These are phyloP conservation scores for Cochlearius cochlearius DNA, from an alignment of 2,113 vertebrate genomes.

Conservation along the genomic window DNA sequence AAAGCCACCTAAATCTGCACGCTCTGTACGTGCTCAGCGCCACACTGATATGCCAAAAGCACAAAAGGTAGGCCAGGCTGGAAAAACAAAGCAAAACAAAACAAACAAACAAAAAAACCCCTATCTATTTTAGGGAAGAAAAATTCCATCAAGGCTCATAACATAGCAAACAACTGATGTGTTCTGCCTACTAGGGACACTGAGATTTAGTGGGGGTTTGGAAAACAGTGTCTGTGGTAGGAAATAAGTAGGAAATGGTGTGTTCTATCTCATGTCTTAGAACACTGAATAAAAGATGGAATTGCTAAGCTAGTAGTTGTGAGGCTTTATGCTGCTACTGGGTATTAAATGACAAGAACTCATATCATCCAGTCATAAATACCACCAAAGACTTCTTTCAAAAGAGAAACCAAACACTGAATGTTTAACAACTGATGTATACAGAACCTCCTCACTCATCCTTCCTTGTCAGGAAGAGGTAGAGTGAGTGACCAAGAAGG, in stretches of 20 bases:
- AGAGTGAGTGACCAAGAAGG: not conserved
- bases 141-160: not conserved
- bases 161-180: not conserved
- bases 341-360: not conserved
- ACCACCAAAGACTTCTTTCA: not conserved
- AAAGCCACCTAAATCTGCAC: constrained; percentile 87
- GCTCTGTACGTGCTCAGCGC: constrained; percentile 91
- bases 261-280: not conserved
- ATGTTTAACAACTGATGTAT: not conserved
- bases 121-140: not conserved
- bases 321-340: not conserved
- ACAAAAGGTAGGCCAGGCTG: constrained; percentile 80
- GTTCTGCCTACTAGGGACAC: not conserved
- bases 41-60: constrained; percentile 93
- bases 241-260: not conserved
- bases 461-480: not conserved
- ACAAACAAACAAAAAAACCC: not conserved
- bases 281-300: not conserved
- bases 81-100: not conserved
- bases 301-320: not conserved
- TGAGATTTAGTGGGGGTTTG: not conserved
- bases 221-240: not conserved
- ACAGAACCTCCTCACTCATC: not conserved
- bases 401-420: not conserved
- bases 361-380: not conserved